Conservation (phyloP, 2,113 vertebrate species). For the Castor canadensis region DNA sequence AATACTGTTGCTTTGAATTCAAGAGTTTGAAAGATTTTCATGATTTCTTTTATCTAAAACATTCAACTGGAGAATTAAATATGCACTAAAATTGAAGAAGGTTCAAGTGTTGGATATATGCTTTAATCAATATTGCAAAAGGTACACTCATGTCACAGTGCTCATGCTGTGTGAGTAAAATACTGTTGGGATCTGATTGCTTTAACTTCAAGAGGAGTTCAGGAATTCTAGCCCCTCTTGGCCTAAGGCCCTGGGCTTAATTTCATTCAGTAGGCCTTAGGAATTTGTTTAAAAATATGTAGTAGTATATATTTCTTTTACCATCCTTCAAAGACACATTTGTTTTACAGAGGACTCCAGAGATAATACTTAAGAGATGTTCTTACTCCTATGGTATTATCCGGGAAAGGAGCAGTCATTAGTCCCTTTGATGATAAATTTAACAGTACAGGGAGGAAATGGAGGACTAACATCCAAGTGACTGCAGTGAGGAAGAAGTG, state of each 20-base stretch:
- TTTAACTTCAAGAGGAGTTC: neutral
- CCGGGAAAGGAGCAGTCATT: neutral
- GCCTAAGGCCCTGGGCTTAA: neutral
- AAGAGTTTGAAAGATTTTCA: slow-evolving; percentile 25
- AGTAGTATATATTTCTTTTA: neutral
- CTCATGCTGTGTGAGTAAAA: neutral
- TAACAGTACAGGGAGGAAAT: neutral
- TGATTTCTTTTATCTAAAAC: neutral
- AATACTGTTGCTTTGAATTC: neutral
- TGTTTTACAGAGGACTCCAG: neutral
- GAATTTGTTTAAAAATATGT: neutral
- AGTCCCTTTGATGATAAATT: neutral
- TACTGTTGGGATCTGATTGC: neutral
- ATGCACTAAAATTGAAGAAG: neutral
- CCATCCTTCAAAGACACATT: neutral
- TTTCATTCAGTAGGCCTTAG: neutral
- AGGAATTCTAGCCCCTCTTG: neutral
- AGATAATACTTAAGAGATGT: neutral
- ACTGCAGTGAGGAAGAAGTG: neutral
- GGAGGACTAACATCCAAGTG: neutral
- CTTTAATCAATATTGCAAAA: slow-evolving; percentile 6
- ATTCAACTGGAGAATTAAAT: slow-evolving; percentile 20
- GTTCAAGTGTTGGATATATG: neutral
- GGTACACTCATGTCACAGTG: neutral
- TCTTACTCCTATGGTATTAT: neutral